A percentile compares a stretch with the other conserved stretches of the same genome.
Evolutionary conservation across 2,888 invertebrate species (phyloP).

Genomic region (Polymixis lichenea): DNA sequence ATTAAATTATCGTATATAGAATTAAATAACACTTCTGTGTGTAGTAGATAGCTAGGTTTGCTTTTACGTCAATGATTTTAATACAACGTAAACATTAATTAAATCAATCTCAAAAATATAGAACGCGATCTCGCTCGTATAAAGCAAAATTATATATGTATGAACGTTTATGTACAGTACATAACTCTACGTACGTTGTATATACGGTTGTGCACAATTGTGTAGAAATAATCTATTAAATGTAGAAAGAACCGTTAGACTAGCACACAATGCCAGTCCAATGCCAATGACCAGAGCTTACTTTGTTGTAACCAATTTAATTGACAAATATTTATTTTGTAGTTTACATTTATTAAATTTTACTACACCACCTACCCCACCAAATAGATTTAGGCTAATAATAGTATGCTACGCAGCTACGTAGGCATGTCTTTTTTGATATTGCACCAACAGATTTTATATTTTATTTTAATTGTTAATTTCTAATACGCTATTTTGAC

Average conservation of each 20-base stretch:
- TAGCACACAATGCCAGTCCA: conserved; percentile 64
- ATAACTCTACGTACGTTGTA: not conserved
- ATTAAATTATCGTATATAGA: not conserved
- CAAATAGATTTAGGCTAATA: conserved; percentile 27
- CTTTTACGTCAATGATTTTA: not conserved
- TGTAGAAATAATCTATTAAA: conserved; percentile 62
- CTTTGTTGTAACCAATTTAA: conserved; percentile 57
- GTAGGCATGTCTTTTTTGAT: not conserved
- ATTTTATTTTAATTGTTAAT: not conserved
- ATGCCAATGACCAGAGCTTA: conserved; percentile 67
- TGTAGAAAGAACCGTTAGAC: conserved; percentile 65
- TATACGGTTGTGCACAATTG: conserved; percentile 51
- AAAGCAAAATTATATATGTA: not conserved
- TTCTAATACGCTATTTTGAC: not conserved
- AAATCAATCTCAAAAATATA: not conserved
- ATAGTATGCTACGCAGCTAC: not conserved
- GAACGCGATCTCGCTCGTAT: not conserved
- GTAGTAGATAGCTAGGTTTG: not conserved
- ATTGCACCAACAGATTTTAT: not conserved
- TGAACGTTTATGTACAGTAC: not conserved
- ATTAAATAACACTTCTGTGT: not conserved
- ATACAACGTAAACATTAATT: too few species aligned
- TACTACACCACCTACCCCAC: conserved; percentile 4
- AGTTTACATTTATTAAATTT: conserved; percentile 20
- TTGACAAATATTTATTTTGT: conserved; percentile 53